Evolutionary conservation across 1,140 invertebrate genomes (phyloP).

Genomic region (Drosophila melanica): DNA sequence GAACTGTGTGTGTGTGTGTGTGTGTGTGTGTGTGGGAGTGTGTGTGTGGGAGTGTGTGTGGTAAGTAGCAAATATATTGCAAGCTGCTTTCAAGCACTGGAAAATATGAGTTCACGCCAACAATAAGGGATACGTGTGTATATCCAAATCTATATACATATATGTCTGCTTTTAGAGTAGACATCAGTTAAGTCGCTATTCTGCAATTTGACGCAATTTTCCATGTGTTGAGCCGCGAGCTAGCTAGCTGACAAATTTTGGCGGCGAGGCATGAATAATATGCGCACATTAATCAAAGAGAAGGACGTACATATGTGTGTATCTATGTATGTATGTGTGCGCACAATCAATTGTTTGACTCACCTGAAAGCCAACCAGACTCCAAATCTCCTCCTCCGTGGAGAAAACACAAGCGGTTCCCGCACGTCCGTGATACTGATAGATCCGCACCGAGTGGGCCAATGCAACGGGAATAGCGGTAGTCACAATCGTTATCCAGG

Average conservation of each 20-base stretch:
- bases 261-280: conserved; percentile 40
- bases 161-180: conserved; percentile 7
- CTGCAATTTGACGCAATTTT: conserved; percentile 39
- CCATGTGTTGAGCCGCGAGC: conserved; percentile 10
- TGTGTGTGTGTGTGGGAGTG: background rate
- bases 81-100: conserved; percentile 33
- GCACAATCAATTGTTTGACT: conserved; percentile 56
- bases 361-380: conserved; percentile 89
- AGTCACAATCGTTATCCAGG: conserved; percentile 92
- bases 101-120: conserved; percentile 58
- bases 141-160: background rate
- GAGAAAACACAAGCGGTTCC: conserved; percentile 88
- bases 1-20: too few species aligned
- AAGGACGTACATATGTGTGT: too few species aligned
- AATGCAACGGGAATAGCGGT: conserved; percentile 91
- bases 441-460: conserved; percentile 91
- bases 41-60: background rate
- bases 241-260: conserved; percentile 50
- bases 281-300: conserved; percentile 35
- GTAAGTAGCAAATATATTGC: conserved; percentile 57
- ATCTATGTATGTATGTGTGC: too few species aligned
- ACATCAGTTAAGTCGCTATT: conserved; percentile 19
- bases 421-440: conserved; percentile 86
- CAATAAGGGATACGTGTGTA: conserved; percentile 44
- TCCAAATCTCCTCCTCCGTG: conserved; percentile 87